Percentiles rank a stretch among this genome's conserved stretches.
Conservation (phyloP, 1,140 invertebrate genomes). For the Plectrocnemia conspersa region DNA sequence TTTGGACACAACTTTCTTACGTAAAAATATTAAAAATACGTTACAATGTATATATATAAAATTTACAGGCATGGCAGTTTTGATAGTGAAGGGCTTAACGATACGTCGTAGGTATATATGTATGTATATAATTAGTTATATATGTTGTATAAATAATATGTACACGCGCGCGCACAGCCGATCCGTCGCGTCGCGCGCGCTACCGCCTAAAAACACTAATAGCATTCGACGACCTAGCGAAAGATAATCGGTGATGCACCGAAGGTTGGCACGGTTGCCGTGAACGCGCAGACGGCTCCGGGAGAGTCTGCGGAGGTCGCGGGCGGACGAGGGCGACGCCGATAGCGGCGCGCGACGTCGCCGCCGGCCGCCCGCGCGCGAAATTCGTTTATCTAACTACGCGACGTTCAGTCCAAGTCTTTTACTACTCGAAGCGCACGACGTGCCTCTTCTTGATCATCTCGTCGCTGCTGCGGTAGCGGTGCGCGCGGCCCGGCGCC, state of each 20-base stretch:
- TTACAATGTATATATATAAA: constrained; percentile 30
- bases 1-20: constrained; percentile 30
- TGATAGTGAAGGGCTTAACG: constrained; percentile 26
- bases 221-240: too few species aligned
- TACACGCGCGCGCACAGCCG: constrained; percentile 7
- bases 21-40: constrained; percentile 21
- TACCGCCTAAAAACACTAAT: too few species aligned
- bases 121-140: constrained; percentile 7
- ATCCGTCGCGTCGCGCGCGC: too few species aligned
- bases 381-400: constrained; percentile 45
- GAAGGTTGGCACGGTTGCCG: too few species aligned
- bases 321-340: too few species aligned
- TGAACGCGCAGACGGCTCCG: too few species aligned
- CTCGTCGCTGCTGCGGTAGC: constrained; percentile 32
- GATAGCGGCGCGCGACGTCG: too few species aligned
- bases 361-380: too few species aligned
- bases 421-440: constrained; percentile 32
- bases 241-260: too few species aligned
- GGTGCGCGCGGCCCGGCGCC: constrained; percentile 11
- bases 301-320: too few species aligned
- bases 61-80: constrained; percentile 34
- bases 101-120: not conserved
- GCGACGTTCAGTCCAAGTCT: too few species aligned
- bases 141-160: not conserved
- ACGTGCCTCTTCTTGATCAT: constrained; percentile 34